These are phyloP conservation scores for Macaria notata DNA, from an alignment of 2,888 invertebrate species.

Conservation along the genomic window DNA sequence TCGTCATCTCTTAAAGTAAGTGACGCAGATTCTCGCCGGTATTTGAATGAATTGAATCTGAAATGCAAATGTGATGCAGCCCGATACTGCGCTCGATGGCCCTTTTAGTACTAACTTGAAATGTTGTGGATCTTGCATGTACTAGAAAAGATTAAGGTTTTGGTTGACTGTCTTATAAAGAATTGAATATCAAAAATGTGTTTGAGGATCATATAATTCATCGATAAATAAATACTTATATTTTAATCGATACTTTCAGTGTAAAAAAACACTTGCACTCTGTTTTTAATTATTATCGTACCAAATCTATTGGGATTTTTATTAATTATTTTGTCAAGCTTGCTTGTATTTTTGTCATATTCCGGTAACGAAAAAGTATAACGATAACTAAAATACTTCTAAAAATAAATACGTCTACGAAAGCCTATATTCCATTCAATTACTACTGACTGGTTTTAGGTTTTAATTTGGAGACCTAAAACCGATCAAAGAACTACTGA, in stretches of 20 bases:
- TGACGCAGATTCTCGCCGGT: conserved; percentile 14
- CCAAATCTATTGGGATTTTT: too few species aligned
- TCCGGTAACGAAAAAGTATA: too few species aligned
- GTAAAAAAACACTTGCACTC: not conserved
- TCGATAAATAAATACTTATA: not conserved
- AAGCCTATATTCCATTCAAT: too few species aligned
- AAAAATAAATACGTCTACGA: too few species aligned
- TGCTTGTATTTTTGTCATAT: too few species aligned
- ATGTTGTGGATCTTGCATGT: not conserved
- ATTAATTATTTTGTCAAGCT: too few species aligned
- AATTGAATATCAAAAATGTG: not conserved
- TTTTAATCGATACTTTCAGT: not conserved
- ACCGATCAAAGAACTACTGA: too few species aligned
- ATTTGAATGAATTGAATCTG: conserved; percentile 53
- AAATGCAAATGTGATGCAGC: conserved; percentile 52
- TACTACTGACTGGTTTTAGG: too few species aligned
- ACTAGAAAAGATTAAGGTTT: conserved; percentile 1
- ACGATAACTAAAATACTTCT: too few species aligned
- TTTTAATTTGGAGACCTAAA: too few species aligned
- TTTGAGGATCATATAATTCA: not conserved
- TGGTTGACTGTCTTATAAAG: not conserved
- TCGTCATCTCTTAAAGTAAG: not conserved
- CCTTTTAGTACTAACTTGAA: conserved; percentile 32
- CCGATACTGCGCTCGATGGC: conserved; percentile 41
- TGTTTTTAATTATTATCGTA: too few species aligned